These are phyloP conservation scores for Sprattus sprattus DNA, from an alignment of 2,113 vertebrate genomes.

Conservation along the genomic window DNA sequence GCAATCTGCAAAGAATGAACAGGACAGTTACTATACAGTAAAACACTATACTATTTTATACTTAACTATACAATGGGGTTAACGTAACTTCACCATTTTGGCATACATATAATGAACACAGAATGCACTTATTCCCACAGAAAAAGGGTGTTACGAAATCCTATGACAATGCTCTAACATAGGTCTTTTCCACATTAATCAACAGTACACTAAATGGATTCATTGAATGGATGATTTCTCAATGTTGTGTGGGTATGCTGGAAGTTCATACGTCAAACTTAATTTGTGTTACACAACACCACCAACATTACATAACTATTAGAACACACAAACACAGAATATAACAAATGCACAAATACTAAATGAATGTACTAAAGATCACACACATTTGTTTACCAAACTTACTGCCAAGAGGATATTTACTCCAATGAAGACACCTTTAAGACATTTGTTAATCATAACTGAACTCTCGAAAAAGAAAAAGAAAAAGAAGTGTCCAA, in stretches of 20 bases:
- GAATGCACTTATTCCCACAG: too few species aligned
- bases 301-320: background rate
- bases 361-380: background rate
- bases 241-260: too few species aligned
- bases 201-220: background rate
- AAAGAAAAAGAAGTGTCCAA: conserved; percentile 1
- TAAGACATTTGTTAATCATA: background rate
- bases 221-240: too few species aligned
- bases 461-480: background rate
- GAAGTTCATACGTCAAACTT: too few species aligned
- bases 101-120: background rate
- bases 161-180: background rate
- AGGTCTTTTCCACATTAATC: background rate
- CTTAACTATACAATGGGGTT: too few species aligned
- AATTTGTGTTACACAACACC: background rate
- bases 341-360: background rate
- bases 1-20: background rate
- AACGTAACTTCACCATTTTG: background rate
- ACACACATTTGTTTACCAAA: background rate
- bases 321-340: background rate
- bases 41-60: background rate
- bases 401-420: background rate
- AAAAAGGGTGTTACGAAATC: too few species aligned
- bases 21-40: background rate
- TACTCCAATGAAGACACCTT: background rate